phyloP scores from a whole-genome alignment of 2,113 vertebrate genomes.

The Albula glossodonta region DNA sequence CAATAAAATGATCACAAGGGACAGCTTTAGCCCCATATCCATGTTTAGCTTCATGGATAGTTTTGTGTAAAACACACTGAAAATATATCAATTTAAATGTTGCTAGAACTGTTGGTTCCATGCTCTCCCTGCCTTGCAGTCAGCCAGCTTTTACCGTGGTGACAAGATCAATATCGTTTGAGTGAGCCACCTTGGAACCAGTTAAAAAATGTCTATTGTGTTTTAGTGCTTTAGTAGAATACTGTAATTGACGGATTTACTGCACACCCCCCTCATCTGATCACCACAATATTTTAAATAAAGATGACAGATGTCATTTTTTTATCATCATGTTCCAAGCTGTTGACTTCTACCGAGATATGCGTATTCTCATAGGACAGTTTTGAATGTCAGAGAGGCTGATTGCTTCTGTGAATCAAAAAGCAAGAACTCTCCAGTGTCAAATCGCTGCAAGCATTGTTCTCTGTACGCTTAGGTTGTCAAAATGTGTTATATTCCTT shows the following conservation, averaged over 20 bases:
- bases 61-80: not conserved
- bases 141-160: not conserved
- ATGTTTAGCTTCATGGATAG: not conserved
- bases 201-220: not conserved
- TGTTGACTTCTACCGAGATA: not conserved
- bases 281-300: not conserved
- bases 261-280: not conserved
- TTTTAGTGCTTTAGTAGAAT: not conserved
- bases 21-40: not conserved
- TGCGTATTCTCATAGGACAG: not conserved
- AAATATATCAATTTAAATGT: not conserved
- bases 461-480: not conserved
- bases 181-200: not conserved
- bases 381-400: slow-evolving; percentile 2
- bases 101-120: not conserved
- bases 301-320: not conserved
- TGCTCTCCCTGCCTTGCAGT: not conserved
- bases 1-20: not conserved
- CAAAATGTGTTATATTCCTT: not conserved
- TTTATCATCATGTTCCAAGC: not conserved
- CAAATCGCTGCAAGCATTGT: not conserved
- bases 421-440: not conserved
- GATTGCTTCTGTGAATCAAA: slow-evolving; percentile 1
- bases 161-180: not conserved
- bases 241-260: not conserved